Evolutionary conservation across 2,797 vertebrate species (phyloP).

Genomic region (Kryptopterus vitreolus): DNA sequence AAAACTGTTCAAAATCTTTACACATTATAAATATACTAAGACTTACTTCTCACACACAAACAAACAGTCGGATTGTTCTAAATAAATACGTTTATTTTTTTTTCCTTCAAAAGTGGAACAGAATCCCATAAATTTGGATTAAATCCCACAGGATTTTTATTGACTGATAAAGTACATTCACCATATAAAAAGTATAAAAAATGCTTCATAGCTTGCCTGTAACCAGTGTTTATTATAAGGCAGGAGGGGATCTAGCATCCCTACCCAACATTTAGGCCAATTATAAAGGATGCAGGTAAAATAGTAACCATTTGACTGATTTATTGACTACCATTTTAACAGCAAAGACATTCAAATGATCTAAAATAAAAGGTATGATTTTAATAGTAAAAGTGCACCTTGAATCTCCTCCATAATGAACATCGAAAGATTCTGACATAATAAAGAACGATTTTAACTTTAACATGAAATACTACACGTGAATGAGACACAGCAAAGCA

Average conservation of each 20-base stretch:
- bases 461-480: constrained; percentile 8
- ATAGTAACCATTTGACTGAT: constrained; percentile 5
- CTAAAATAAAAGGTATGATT: constrained; percentile 52
- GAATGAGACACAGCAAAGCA: not conserved
- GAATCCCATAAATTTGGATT: constrained; percentile 51
- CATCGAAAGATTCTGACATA: not conserved
- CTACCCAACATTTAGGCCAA: constrained; percentile 58
- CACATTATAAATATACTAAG: constrained; percentile 34
- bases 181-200: constrained; percentile 63
- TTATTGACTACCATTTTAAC: constrained; percentile 12
- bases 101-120: constrained; percentile 50
- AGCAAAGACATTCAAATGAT: constrained; percentile 43
- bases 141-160: constrained; percentile 24
- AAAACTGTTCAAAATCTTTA: constrained; percentile 53
- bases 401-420: not conserved
- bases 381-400: not conserved
- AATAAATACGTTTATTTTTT: constrained; percentile 39
- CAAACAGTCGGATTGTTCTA: constrained; percentile 59
- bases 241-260: constrained; percentile 50
- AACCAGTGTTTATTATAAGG: constrained; percentile 37
- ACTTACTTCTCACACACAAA: constrained; percentile 37
- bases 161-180: constrained; percentile 53
- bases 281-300: constrained; percentile 56
- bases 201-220: constrained; percentile 58
- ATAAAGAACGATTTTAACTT: not conserved